Conservation (phyloP, 1,140 invertebrate genomes). For the Procambarus clarkii region DNA sequence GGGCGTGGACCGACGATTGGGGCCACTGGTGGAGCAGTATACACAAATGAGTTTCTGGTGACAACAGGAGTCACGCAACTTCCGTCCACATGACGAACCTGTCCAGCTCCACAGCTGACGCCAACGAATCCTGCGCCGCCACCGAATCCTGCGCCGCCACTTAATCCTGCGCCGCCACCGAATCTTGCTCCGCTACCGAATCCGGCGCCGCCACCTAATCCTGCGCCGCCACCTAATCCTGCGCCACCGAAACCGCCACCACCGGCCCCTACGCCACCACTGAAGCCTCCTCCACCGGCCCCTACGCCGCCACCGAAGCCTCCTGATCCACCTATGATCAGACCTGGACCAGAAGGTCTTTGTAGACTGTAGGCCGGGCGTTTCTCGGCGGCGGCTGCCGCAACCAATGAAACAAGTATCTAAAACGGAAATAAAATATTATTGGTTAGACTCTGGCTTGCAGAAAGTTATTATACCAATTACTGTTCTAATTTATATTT, state of each 20-base stretch:
- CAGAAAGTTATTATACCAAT: too few species aligned
- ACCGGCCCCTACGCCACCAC: too few species aligned
- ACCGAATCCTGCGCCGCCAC: neutral
- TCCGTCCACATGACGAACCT: constrained; percentile 40
- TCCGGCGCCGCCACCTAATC: neutral
- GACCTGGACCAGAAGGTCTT: neutral
- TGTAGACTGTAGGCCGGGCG: neutral
- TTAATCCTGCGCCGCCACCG: neutral
- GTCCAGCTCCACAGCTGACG: neutral
- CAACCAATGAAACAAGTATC: too few species aligned
- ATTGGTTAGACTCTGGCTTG: too few species aligned
- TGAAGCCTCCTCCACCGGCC: neutral
- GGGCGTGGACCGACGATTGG: constrained; percentile 12
- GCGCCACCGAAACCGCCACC: neutral
- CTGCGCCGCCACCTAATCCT: neutral
- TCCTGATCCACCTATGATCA: neutral
- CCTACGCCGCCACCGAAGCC: neutral
- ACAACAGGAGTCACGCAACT: constrained; percentile 26
- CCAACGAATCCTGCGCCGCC: neutral
- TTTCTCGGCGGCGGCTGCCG: too few species aligned
- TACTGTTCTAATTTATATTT: too few species aligned
- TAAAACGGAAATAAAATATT: too few species aligned
- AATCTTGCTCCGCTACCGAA: neutral
- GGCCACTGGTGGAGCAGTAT: neutral
- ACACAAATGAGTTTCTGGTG: constrained; percentile 24